Evolutionary conservation across 1,140 invertebrate species (phyloP), one percentile per base, ranked within the genome.

Genomic region (Drosophila bocqueti): DNA sequence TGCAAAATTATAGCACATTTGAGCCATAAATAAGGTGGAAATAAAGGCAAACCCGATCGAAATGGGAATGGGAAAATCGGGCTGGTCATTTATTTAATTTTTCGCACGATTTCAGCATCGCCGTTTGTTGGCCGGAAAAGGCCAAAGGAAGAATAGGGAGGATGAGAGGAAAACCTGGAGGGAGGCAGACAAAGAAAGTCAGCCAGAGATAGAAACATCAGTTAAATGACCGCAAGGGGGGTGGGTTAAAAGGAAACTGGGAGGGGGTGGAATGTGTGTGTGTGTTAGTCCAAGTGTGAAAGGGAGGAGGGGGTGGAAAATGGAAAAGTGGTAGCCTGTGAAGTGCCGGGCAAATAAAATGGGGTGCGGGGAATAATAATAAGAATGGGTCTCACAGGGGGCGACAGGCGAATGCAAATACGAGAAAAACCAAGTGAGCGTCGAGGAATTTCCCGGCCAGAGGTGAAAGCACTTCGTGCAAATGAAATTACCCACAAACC

Each of bases 21-120:
- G 77, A 89, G 68, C 62, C 63, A 80, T 89, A 77, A 89, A 87
- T 78, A 87, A 84, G 67, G 52, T 59, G 50, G 71, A 46, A 79
- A 61, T 42, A 66, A 57, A 45, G 43, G 61, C 45, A 24, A 54
- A 43, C 40, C 61, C 47, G 55, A 65, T 65, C 58, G 49, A 36
- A 74, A 29, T 74, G 42, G 55, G 40, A 67, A 43, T 66, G 58
- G 59, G 49, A 65, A 81, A 81, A 76, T 64, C 43, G 52, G 82
- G 72, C n/a, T 54, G 85, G 69, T 65, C 77, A 84, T 87, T 87
- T 87, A 87, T 84, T 87, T 89, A 87, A 87, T 87, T 87, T 87
- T 84, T 87, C 84, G 84, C 84, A 89, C 84, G 84, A 87, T 84
- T 89, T 87, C 84, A 75, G 64, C 84, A 89, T 83, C 81, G 66